Percentiles rank a stretch among this genome's conserved stretches.
phyloP scores from a whole-genome alignment of 2,888 invertebrate genomes.

The Acanthococcus lagerstroemiae region DNA sequence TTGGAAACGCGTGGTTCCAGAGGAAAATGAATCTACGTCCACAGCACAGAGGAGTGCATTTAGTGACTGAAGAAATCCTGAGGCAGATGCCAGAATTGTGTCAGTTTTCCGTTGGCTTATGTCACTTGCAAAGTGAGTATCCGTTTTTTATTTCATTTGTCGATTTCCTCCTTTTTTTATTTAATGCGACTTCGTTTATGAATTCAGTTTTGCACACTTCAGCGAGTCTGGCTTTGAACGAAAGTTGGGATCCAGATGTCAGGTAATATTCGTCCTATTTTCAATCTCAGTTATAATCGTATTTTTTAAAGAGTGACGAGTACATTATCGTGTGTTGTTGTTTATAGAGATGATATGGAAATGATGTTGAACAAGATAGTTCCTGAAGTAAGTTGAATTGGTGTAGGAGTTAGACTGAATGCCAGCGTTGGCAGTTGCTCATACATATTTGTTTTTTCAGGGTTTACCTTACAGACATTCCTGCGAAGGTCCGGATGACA shows the following conservation, averaged over 20 bases:
- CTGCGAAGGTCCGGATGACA: conserved; percentile 96
- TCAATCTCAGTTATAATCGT: not conserved
- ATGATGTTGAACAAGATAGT: conserved; percentile 99
- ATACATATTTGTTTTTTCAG: conserved; percentile 41
- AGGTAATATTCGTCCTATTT: conserved; percentile 43
- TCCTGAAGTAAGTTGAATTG: conserved; percentile 64
- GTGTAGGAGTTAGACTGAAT: not conserved
- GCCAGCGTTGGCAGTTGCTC: conserved; percentile 1
- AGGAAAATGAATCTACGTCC: conserved; percentile 91
- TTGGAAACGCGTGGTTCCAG: conserved; percentile 97
- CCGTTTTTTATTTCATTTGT: conserved; percentile 24
- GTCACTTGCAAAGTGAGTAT: conserved; percentile 92
- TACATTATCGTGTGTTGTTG: conserved; percentile 34
- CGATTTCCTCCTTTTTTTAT: not conserved
- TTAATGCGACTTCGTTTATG: conserved; percentile 37
- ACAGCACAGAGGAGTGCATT: conserved; percentile 92
- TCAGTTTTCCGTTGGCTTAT: conserved; percentile 89
- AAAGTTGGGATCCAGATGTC: conserved; percentile 97
- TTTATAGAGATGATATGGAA: conserved; percentile 86
- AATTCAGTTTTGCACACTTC: conserved; percentile 92
- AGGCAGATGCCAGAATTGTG: conserved; percentile 88
- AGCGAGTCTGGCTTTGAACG: conserved; percentile 92
- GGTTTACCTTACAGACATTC: conserved; percentile 91
- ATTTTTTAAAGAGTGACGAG: not conserved
- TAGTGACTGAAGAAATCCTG: conserved; percentile 92